These are phyloP conservation scores for Dipus sagitta DNA, from an alignment of 2,797 vertebrate species.

Conservation along the genomic window DNA sequence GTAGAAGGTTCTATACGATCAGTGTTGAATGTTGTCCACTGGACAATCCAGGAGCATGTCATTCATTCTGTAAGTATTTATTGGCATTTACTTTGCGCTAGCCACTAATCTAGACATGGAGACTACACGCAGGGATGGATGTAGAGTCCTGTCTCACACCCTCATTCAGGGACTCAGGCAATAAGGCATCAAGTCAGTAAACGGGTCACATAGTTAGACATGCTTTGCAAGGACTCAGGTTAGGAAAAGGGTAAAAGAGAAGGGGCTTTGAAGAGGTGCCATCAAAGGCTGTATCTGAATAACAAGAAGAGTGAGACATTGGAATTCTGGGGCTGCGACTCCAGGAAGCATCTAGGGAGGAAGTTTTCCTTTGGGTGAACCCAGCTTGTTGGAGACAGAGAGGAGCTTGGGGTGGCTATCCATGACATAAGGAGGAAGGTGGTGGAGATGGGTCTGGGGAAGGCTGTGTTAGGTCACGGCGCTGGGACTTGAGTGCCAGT, in stretches of 20 bases:
- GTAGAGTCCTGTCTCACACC: neutral
- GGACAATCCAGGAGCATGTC: neutral
- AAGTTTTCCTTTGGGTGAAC: neutral
- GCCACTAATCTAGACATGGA: neutral
- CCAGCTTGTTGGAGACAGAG: neutral
- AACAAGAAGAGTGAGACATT: neutral
- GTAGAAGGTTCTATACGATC: neutral
- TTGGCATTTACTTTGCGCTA: neutral
- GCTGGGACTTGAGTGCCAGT: constrained; percentile 11
- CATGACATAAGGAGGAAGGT: neutral
- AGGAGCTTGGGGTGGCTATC: neutral
- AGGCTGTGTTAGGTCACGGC: neutral
- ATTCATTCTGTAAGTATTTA: neutral
- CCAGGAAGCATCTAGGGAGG: neutral
- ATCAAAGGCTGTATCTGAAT: neutral
- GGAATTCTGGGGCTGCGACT: too few relatives aligned
- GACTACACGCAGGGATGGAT: neutral
- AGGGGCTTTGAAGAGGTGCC: neutral
- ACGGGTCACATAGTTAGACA: neutral
- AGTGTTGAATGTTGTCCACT: neutral
- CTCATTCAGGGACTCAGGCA: neutral
- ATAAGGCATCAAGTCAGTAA: neutral
- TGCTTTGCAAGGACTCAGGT: neutral
- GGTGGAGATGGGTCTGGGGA: neutral
- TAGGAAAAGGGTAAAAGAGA: neutral